A percentile compares a stretch with the other conserved stretches of the same genome.
Conservation (phyloP, 2,797 vertebrate species). For the Danio aesculapii region DNA sequence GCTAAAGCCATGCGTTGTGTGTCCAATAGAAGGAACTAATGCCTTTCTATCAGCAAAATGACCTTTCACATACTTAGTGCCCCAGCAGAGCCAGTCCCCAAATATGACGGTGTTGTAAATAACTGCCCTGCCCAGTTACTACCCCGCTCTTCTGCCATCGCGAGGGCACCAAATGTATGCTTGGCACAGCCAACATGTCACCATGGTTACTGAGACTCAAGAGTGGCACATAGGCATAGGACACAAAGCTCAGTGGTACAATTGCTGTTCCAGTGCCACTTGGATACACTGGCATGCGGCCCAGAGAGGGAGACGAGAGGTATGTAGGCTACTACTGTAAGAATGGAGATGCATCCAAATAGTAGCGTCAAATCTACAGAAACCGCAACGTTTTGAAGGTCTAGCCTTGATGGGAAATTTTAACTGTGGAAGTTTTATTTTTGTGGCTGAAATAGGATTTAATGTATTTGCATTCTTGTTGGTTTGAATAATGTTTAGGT, state of each 20-base stretch:
- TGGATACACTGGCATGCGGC: conserved; percentile 52
- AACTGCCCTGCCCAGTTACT: conserved; percentile 73
- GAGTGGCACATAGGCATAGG: conserved; percentile 78
- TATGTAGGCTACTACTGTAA: conserved; percentile 63
- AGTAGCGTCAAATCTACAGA: conserved; percentile 23
- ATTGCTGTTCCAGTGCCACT: conserved; percentile 48
- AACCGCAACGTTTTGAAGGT: conserved; percentile 4
- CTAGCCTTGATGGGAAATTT: conserved; percentile 13
- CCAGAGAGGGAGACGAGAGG: conserved; percentile 66
- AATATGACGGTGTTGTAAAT: conserved; percentile 57
- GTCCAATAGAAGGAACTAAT: not conserved
- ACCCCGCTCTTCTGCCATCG: conserved; percentile 74
- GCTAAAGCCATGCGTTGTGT: no score
- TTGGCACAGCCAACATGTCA: conserved; percentile 76
- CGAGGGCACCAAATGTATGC: conserved; percentile 73
- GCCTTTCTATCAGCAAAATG: not conserved
- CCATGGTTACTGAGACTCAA: conserved; percentile 84
- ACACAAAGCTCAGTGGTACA: conserved; percentile 53
- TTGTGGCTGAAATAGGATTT: conserved; percentile 18
- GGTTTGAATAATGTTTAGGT: not conserved
- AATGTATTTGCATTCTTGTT: not conserved
- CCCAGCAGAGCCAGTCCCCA: conserved; percentile 10
- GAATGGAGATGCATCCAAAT: conserved; percentile 15
- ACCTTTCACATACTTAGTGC: not conserved
- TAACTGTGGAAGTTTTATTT: no score